Evolutionary conservation across 2,888 invertebrate genomes (phyloP), one percentile per base, ranked within the genome.

Genomic region (Andrena fulva): DNA sequence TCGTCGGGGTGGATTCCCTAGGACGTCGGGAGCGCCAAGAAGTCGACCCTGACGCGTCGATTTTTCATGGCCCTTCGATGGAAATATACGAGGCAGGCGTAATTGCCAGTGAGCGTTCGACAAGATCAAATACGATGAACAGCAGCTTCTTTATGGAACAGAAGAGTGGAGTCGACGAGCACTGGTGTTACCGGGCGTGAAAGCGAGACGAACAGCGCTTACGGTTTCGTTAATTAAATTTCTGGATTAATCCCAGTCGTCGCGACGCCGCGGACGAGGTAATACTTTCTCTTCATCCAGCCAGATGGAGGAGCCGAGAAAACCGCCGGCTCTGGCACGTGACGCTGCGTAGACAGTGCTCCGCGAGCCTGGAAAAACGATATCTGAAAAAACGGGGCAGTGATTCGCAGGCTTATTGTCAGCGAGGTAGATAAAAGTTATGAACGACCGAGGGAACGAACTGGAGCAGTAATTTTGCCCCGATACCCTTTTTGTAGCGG

Each of bases 141-240:
- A 29, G 20, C 31, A 71, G 68, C 77, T 77, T 83, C 77, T 73
- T 83, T 70, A 20, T 10, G 35, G 12, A 52, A 64, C 2, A 50
- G 42, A 56, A 33, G 70, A 20, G 74, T 12, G 66, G 80, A 64
- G 7, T 48, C 20, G 42, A 50, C 24, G 20, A 20, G 56, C 12
- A 16, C 12, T 27, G 42, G 2, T 24, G 73, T 24, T 16, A 31
- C 20, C 20, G 31, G 64, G 35, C 20, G 72, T n/a, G 54, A 60
- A 52, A 54, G 24, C 54, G 72, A 31, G 56, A 60, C 27, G 54
- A 59, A 54, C 54, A 50, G 48, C 42, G 80, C 75, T 85, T 72
- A 77, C 75, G 78, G 75, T 83, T 85, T 78, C 85, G 81, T 83
- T 83, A 87, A 87, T 87, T 87, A 84, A 83, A 85, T 87, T 87